Evolutionary conservation across 2,113 vertebrate genomes (phyloP), one percentile per base, ranked within the genome.

Genomic region (Colistium nudipinnis): DNA sequence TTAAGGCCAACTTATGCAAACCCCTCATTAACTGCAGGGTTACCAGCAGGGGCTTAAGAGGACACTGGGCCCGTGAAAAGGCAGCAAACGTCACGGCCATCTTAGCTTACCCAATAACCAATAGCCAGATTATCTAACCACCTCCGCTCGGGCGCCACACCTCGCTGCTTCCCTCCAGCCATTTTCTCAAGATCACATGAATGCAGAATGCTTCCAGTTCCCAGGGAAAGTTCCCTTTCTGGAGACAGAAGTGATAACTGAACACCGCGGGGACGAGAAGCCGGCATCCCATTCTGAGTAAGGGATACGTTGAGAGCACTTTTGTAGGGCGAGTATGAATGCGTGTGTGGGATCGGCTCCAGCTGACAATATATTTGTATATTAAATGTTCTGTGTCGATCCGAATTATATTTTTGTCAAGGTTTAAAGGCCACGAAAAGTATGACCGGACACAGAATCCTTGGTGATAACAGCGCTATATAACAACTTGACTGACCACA

Each of bases 71-170:
- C 65, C 31, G 53, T 76, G 62, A 80, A 80, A 61, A 74, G 78
- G 19, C 49, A 44, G 69, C 63, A 55, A 67, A 83, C 77, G 36
- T 82, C 74, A 84, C 28, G 72, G 69, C 63, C 73, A 77, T 78
- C 79, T 85, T 78, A 62, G 39, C 47, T 88, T 77, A 80, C 76
- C 60, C 52, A 38, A 44, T n/a, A 60, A 64, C 62, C 66, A 59
- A 81, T 61, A 70, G 83, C 31, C 45, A 70, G 83, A 81, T 88
- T 78, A 81, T 63, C 61, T 72, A 53, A 81, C 79, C 79, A 68
- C 35, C 70, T 83, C 51, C 9, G 52, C 59, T 72, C 16, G 56
- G 83, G 74, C 25, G 80, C 83, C 81, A 81, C 86, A 81, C 81
- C 80, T 85, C 25, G 4, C 31, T 13, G 51, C 28, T 74, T 74